Conservation (phyloP, 1,140 invertebrate genomes). For the Augochlora pura region DNA sequence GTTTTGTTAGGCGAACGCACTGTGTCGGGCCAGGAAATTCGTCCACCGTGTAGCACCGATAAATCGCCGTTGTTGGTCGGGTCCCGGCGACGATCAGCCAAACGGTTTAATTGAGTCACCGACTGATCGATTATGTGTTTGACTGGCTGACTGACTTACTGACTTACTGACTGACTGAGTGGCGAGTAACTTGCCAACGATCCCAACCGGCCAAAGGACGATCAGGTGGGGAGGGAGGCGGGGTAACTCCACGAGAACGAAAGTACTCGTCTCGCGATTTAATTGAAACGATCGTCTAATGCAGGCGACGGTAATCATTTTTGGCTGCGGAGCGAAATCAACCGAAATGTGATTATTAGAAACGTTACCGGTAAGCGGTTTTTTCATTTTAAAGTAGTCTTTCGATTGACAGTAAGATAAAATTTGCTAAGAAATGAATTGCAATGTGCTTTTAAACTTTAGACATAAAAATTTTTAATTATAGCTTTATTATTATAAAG, state of each 20-base stretch:
- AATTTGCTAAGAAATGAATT: no score
- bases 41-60: not conserved
- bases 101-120: slow-evolving; percentile 24
- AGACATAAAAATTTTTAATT: no score
- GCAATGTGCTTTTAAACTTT: no score
- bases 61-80: not conserved
- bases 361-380: no score
- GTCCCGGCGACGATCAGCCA: not conserved
- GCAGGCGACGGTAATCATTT: no score
- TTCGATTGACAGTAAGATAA: no score
- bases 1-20: slow-evolving; percentile 1
- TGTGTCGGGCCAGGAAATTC: not conserved
- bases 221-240: slow-evolving; percentile 38
- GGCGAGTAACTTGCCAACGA: slow-evolving; percentile 21
- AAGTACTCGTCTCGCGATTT: slow-evolving; percentile 37
- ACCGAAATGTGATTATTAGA: no score
- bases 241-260: slow-evolving; percentile 28
- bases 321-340: no score
- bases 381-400: no score
- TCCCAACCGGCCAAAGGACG: slow-evolving; percentile 14
- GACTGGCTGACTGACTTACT: slow-evolving; percentile 51
- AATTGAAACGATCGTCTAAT: not conserved
- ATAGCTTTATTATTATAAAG: no score
- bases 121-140: slow-evolving; percentile 19
- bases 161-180: slow-evolving; percentile 53